These are phyloP conservation scores for Crotalus viridis DNA, from an alignment of 2,113 vertebrate species.

Conservation along the genomic window DNA sequence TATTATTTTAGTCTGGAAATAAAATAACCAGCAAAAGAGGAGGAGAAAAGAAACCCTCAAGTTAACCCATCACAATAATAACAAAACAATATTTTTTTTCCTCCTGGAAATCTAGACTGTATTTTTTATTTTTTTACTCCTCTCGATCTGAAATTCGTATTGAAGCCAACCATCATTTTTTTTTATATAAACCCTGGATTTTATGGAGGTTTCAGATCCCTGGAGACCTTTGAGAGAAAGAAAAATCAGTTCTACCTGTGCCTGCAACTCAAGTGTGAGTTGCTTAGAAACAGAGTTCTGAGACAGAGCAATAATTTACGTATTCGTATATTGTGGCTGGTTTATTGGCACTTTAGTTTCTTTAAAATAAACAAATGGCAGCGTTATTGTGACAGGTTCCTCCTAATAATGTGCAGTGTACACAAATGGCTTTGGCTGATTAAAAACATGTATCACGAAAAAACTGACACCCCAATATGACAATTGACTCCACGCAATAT, in stretches of 20 bases:
- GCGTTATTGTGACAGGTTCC: neutral
- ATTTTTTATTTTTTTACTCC: neutral
- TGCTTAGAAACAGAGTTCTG: neutral
- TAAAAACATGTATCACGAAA: neutral
- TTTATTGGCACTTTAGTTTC: neutral
- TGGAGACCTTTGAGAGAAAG: neutral
- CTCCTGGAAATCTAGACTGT: neutral
- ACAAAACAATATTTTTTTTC: neutral
- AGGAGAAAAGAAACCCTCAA: neutral
- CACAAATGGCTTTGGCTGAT: neutral
- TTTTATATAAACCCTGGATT: neutral
- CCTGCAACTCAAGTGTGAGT: neutral
- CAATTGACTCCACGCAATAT: neutral
- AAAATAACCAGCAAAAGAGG: constrained; percentile 18
- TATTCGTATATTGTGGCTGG: neutral
- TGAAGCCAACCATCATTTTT: neutral
- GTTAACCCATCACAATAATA: neutral
- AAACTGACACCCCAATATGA: neutral
- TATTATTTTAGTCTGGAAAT: constrained; percentile 13
- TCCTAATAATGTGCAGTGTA: neutral
- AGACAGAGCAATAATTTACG: accelerated
- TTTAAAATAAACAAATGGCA: constrained; percentile 10
- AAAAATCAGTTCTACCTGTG: neutral
- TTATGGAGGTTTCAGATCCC: constrained; percentile 2
- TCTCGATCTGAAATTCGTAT: neutral